Conservation (phyloP, 2,888 invertebrate species). For the Apamea sordens region DNA sequence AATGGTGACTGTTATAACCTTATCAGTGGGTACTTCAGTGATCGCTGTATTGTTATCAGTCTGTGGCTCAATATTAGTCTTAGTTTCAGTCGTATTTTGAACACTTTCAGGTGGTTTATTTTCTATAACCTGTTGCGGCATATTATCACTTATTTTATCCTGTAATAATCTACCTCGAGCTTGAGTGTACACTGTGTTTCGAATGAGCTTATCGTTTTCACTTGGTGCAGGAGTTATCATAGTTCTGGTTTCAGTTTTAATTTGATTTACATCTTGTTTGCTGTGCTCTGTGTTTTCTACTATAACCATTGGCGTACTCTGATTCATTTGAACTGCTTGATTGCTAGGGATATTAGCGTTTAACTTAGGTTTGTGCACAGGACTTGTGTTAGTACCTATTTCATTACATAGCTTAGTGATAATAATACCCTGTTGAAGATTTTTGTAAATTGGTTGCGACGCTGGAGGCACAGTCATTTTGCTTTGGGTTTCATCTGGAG, state of each 20-base stretch:
- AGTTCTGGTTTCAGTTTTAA: conserved; percentile 43
- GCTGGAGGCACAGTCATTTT: conserved; percentile 68
- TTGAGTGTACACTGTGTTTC: conserved; percentile 86
- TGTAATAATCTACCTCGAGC: conserved; percentile 81
- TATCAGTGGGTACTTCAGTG: conserved; percentile 37
- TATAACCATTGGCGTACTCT: conserved; percentile 46
- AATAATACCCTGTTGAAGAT: conserved; percentile 59
- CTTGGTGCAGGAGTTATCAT: conserved; percentile 43
- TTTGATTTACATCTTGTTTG: conserved; percentile 25
- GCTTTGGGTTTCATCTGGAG: conserved; percentile 80
- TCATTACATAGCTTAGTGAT: conserved; percentile 70
- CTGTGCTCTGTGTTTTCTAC: conserved; percentile 45
- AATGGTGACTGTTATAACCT: conserved; percentile 28
- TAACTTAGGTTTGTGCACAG: conserved; percentile 68
- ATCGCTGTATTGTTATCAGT: conserved; percentile 29
- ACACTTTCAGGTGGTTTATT: conserved; percentile 43
- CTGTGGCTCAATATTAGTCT: conserved; percentile 30
- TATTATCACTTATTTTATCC: conserved; percentile 72
- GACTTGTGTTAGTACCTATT: conserved; percentile 73
- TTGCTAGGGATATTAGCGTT: conserved; percentile 49
- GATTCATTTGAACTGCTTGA: conserved; percentile 53
- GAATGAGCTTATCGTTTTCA: conserved; percentile 80
- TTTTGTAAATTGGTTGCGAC: conserved; percentile 59
- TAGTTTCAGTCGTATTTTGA: conserved; percentile 45
- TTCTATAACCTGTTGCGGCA: conserved; percentile 44